phyloP scores from a whole-genome alignment of 2,113 vertebrate genomes.

The Megaleporinus macrocephalus region DNA sequence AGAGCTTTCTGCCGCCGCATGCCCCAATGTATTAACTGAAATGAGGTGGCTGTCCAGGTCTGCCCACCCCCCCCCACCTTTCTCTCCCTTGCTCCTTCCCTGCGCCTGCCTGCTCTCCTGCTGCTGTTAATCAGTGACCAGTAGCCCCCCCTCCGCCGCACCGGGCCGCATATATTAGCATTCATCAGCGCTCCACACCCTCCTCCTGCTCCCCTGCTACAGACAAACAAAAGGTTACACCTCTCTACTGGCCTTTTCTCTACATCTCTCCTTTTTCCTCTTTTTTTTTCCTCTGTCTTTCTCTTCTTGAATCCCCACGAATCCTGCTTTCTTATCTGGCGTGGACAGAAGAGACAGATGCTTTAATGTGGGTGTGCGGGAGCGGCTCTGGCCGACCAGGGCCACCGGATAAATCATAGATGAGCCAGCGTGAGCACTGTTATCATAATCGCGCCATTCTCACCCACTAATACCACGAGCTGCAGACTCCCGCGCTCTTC shows the following conservation, averaged over 20 bases:
- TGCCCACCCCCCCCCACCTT: constrained; percentile 79
- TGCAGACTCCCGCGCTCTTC: constrained; percentile 70
- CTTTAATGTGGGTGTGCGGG: constrained; percentile 57
- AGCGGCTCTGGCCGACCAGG: constrained; percentile 61
- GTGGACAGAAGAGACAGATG: constrained; percentile 64
- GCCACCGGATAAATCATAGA: constrained; percentile 76
- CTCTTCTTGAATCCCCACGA: constrained; percentile 49
- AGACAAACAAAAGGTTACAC: constrained; percentile 72
- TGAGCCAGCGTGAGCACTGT: constrained; percentile 71
- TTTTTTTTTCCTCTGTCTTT: constrained; percentile 44
- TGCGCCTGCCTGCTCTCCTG: constrained; percentile 51
- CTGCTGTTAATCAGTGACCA: constrained; percentile 77
- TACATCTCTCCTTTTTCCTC: constrained; percentile 39
- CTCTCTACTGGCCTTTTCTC: constrained; percentile 52
- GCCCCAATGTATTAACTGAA: constrained; percentile 93
- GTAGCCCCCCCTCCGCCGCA: constrained; percentile 70
- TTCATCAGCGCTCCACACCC: constrained; percentile 63
- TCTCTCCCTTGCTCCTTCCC: constrained; percentile 63
- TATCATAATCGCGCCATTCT: constrained; percentile 72
- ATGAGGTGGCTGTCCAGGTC: constrained; percentile 91
- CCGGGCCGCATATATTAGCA: constrained; percentile 79
- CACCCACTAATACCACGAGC: constrained; percentile 65
- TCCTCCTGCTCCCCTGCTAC: constrained; percentile 24
- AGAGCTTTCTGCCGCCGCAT: constrained; percentile 79
- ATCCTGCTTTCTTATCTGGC: constrained; percentile 67